Base-by-base conservation (phyloP, 2,888 invertebrate species). In the Rotaria socialis region DNA sequence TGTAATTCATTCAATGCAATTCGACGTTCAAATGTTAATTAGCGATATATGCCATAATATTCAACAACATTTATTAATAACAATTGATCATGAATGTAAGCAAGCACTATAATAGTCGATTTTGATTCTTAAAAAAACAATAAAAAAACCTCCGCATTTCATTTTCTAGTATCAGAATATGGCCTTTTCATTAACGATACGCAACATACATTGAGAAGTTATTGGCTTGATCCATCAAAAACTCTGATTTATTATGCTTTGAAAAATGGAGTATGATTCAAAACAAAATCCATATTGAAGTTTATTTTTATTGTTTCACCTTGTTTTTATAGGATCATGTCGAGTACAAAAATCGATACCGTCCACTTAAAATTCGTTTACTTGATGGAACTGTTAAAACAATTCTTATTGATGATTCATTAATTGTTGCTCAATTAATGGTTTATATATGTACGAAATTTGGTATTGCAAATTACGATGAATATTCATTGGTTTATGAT, bases 361-460 rank as follows among this genome's bases (percentile, higher is more conserved):
- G 97, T 89, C 95, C 95, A 35, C 92, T 97, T 19, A 93, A 95
- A 88, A 96, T 99, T 3, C 94, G 97, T 89, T 98, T 98, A 95
- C 92, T 99, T 90, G 99, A 99, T 91, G 94, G 94, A 75, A 94
- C 96, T 0, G 94, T 97, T 86, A 99, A 99, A 92, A 98, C 97
- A 0, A 93, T 99, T 89, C 92, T 96, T 89, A 97, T 99, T 24
- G 99, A 99, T 91, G 99, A 99, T 92, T 96, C 96, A 87, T 97
- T 97, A 91, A 95, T 96, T 41, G 96, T 99, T 24, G 95, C 96
- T 56, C 97, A 98, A 91, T 93, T 99, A 86, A 98, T 99, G 97
- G 96, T 99, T 89, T 96, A 97, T 27, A 97, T 99, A 89, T 99
- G 99, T 92, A 96, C 97, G 87, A 97, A 96, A 93, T 96, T 99